Evolutionary conservation across 2,888 invertebrate genomes (phyloP), one percentile per base, ranked within the genome.

Genomic region (Pediacus dermestoides): DNA sequence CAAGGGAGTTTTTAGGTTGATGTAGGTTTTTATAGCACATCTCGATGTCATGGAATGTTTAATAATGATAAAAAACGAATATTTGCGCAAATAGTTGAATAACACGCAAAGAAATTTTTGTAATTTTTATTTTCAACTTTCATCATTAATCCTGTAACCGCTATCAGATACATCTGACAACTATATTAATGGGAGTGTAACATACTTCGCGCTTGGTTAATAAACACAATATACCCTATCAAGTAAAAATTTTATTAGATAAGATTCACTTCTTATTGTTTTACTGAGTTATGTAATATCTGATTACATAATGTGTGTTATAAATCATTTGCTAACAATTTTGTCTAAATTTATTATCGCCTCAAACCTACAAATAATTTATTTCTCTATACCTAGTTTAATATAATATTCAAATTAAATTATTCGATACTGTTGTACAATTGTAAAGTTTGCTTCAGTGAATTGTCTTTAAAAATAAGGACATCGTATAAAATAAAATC

Each of bases 161-260:
- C 21, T 18, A 18, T 18, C 21, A 18, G 21, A 18, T 18, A 7
- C 21, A 18, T 7, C 21, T 18, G 21, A 18, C 21, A 18, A n/a
- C 21, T 18, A 18, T 18, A 18, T 18, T 11, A 28, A 28, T 28
- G 13, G 13, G 2, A 12, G 13, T 28, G 25, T 30, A 26, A 34
- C 37, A 42, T 42, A 42, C 37, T 42, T 42, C 38, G 37, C 30
- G 35, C 30, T 18, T 18, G 21, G 21, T 18, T 18, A 18, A 18
- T 18, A 18, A 18, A 18, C 21, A 18, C 21, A 7, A 6, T 7
- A 18, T 18, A 18, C 6, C n/a, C 21, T 18, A 18, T 18, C 21
- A 18, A 18, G n/a, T 18, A 18, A 18, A 18, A 18, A 18, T 18
- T n/a, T 18, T 6, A 6, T 18, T 18, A 6, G 21, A 18, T 18